Conservation (phyloP, 2,797 vertebrate genomes). For the Pseudocheirus occidentalis region DNA sequence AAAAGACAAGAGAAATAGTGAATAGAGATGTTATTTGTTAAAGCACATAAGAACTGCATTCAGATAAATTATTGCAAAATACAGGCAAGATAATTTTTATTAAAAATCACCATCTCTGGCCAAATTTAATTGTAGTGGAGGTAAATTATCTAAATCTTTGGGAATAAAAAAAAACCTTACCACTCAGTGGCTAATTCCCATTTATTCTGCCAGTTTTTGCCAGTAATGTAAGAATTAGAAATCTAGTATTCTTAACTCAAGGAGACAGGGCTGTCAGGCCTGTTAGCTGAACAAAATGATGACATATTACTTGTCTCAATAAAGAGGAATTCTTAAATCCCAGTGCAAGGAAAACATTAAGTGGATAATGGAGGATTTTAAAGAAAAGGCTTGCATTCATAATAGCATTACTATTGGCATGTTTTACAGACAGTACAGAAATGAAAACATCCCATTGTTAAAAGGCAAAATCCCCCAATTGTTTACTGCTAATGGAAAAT, state of each 20-base stretch:
- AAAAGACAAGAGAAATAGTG: constrained; percentile 77
- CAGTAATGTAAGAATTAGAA: constrained; percentile 53
- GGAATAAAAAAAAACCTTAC: constrained; percentile 56
- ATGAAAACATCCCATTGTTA: constrained; percentile 42
- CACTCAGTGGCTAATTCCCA: constrained; percentile 39
- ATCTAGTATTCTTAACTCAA: constrained; percentile 60
- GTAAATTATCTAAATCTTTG: constrained; percentile 60
- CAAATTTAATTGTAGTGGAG: constrained; percentile 58
- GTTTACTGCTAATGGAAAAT: constrained; percentile 54
- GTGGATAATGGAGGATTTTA: constrained; percentile 73
- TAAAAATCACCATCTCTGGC: constrained; percentile 60
- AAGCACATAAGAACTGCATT: constrained; percentile 67
- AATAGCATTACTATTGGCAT: constrained; percentile 42
- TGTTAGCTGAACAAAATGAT: constrained; percentile 78
- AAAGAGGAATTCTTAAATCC: constrained; percentile 79
- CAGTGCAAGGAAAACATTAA: constrained; percentile 63
- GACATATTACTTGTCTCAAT: constrained; percentile 74
- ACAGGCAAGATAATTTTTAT: constrained; percentile 45
- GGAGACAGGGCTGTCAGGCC: constrained; percentile 75
- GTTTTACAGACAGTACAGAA: constrained; percentile 52
- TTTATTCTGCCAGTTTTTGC: constrained; percentile 73
- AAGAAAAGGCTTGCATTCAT: constrained; percentile 46
- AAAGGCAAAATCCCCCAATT: constrained; percentile 34
- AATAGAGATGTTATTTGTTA: constrained; percentile 72
- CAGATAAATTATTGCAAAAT: constrained; percentile 66